phyloP scores from a whole-genome alignment of 2,888 invertebrate species.

The Rhyacophila evoluta region DNA sequence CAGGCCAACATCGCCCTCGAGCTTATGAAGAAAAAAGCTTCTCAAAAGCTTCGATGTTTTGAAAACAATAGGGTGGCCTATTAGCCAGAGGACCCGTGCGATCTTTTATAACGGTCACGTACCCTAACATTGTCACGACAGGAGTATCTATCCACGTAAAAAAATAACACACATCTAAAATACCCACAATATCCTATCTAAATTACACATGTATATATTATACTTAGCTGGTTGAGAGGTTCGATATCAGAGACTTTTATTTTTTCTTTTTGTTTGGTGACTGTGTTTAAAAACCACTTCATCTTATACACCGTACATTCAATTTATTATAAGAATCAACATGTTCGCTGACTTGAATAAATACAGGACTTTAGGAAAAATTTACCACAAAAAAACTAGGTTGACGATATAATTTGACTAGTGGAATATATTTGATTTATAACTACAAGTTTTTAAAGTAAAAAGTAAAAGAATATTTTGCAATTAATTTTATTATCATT shows the following conservation, averaged over 20 bases:
- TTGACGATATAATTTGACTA: no score
- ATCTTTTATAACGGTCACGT: constrained; percentile 52
- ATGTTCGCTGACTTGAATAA: no score
- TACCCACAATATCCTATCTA: neutral
- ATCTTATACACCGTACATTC: no score
- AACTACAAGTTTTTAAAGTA: no score
- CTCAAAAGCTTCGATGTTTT: constrained; percentile 27
- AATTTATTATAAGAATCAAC: no score
- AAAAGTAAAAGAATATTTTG: no score
- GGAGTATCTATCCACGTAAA: constrained; percentile 27
- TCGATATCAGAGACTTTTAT: neutral
- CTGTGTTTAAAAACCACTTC: no score
- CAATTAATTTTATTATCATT: no score
- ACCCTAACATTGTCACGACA: constrained; percentile 51
- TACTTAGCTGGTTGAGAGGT: neutral
- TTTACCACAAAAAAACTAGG: no score
- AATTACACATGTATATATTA: neutral
- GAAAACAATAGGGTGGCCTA: constrained; percentile 45
- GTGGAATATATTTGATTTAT: no score
- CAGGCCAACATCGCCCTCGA: neutral
- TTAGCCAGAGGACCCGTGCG: constrained; percentile 43
- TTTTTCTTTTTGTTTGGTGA: no score
- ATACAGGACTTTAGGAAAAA: no score
- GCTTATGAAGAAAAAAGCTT: neutral
- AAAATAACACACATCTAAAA: neutral